These are phyloP conservation scores for Pandemis heparana DNA, from an alignment of 2,888 invertebrate species.

Conservation along the genomic window DNA sequence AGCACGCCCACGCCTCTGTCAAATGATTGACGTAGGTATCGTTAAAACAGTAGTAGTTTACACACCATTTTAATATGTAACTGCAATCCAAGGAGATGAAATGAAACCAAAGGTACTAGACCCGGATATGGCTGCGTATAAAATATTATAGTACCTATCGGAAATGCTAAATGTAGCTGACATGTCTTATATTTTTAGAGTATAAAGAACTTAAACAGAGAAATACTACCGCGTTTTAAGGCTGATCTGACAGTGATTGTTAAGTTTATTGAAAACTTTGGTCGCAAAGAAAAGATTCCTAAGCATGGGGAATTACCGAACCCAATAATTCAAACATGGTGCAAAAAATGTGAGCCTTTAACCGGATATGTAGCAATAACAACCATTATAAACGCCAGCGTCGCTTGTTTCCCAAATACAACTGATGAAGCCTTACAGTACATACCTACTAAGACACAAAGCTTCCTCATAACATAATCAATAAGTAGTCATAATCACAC, in stretches of 20 bases:
- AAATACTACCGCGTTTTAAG: too few relatives aligned
- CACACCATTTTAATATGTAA: too few relatives aligned
- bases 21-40: not conserved
- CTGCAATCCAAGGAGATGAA: too few relatives aligned
- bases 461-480: slow-evolving; percentile 2
- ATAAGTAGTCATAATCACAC: slow-evolving; percentile 10
- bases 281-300: not conserved
- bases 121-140: too few relatives aligned
- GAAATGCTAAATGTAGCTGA: too few relatives aligned
- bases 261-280: not conserved
- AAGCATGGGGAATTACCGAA: not conserved
- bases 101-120: too few relatives aligned
- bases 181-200: not conserved
- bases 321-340: not conserved
- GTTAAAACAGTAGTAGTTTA: not conserved
- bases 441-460: not conserved
- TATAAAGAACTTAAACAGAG: not conserved
- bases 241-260: not conserved
- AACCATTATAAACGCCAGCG: not conserved
- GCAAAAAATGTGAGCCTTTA: not conserved
- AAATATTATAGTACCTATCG: not conserved
- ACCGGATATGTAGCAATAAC: slow-evolving; percentile 9
- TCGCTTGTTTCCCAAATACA: slow-evolving; percentile 12
- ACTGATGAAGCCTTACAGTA: slow-evolving; percentile 9
- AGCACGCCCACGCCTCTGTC: not conserved